These are phyloP conservation scores for Rotaria macrura DNA, from an alignment of 2,888 invertebrate species.

Conservation along the genomic window DNA sequence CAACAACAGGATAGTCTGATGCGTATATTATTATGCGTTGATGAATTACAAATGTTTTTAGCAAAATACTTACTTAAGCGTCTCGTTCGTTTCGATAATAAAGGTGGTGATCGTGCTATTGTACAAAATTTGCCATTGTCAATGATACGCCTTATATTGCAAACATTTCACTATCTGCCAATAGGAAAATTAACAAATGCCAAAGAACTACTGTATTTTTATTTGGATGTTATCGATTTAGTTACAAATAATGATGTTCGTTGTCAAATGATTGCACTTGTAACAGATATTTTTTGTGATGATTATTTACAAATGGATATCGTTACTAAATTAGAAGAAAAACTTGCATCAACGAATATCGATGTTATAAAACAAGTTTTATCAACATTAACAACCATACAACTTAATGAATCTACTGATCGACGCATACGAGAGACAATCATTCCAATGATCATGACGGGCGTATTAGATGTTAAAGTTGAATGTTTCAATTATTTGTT, in stretches of 20 bases:
- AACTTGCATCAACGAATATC: background rate
- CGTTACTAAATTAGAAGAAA: background rate
- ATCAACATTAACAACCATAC: background rate
- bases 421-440: background rate
- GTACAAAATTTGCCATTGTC: background rate
- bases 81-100: background rate
- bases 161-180: constrained; percentile 6
- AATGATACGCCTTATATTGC: background rate
- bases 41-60: background rate
- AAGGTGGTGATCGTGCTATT: background rate
- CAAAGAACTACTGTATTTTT: background rate
- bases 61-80: background rate
- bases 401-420: background rate
- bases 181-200: background rate
- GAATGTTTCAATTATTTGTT: background rate
- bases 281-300: background rate
- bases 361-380: background rate
- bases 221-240: background rate
- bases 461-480: background rate
- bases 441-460: background rate
- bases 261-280: background rate
- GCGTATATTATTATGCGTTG: background rate
- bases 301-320: background rate
- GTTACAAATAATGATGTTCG: background rate
- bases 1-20: constrained; percentile 3